Evolutionary conservation across 2,113 vertebrate species (phyloP).

Genomic region (Falcunculus frontatus): DNA sequence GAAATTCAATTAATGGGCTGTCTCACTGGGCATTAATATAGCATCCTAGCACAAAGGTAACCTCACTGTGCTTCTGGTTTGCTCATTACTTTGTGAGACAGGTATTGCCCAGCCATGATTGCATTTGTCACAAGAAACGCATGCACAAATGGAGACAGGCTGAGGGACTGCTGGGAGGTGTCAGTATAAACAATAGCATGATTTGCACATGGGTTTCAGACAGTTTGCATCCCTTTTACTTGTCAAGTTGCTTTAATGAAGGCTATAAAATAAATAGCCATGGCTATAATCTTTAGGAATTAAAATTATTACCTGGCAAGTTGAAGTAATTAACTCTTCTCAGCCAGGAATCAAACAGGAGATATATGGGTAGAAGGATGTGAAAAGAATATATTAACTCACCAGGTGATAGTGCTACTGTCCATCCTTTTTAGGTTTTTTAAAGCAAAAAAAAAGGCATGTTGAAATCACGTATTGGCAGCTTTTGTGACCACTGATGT

Average conservation of each 20-base stretch:
- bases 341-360: slow-evolving; percentile 32
- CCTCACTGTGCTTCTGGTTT: background rate
- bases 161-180: slow-evolving; percentile 40
- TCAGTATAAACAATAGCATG: slow-evolving; percentile 44
- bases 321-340: slow-evolving; percentile 55
- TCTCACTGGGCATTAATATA: slow-evolving; percentile 12
- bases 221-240: slow-evolving; percentile 34
- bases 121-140: slow-evolving; percentile 46
- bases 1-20: slow-evolving; percentile 45
- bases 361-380: slow-evolving; percentile 15
- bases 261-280: slow-evolving; percentile 52
- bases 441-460: background rate
- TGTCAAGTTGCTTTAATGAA: slow-evolving; percentile 59
- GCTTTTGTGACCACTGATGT: background rate
- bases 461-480: background rate
- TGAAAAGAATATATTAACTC: slow-evolving; percentile 34
- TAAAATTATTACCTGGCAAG: slow-evolving; percentile 59
- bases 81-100: slow-evolving; percentile 35
- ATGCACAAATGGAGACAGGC: slow-evolving; percentile 20
- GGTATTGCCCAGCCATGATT: slow-evolving; percentile 34
- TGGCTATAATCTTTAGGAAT: slow-evolving; percentile 49
- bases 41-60: background rate
- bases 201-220: slow-evolving; percentile 14
- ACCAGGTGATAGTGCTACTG: background rate
- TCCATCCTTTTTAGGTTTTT: background rate